These are phyloP conservation scores for Deroplatys truncata DNA, from an alignment of 2,888 invertebrate species.

Conservation along the genomic window DNA sequence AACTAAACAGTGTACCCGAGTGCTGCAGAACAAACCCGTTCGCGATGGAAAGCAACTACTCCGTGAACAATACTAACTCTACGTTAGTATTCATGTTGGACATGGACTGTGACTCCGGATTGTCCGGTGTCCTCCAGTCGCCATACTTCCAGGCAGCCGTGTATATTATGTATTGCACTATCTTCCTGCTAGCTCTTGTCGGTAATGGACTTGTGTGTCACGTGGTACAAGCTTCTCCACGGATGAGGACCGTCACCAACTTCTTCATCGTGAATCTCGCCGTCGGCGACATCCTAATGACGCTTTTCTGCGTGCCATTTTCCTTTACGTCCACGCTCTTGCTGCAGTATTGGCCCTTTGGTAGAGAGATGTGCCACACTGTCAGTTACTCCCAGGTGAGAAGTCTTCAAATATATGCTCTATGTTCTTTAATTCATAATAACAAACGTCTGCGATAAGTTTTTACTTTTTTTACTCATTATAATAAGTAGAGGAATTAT, in stretches of 20 bases:
- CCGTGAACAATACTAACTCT: not conserved
- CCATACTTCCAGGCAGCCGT: conserved; percentile 58
- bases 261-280: conserved; percentile 88
- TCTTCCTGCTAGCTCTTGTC: conserved; percentile 65
- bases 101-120: not conserved
- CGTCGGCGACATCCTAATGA: conserved; percentile 85
- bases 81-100: not conserved
- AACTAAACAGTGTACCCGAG: not conserved
- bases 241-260: conserved; percentile 90
- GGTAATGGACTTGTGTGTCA: conserved; percentile 73
- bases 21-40: not conserved
- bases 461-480: too few relatives aligned
- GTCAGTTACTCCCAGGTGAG: conserved; percentile 72
- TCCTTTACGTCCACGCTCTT: conserved; percentile 77
- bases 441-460: too few relatives aligned
- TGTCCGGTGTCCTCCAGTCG: not conserved
- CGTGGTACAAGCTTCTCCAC: conserved; percentile 74
- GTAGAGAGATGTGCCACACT: conserved; percentile 71
- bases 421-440: too few relatives aligned
- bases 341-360: conserved; percentile 86
- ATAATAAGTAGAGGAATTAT: too few relatives aligned
- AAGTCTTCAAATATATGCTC: too few relatives aligned
- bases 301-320: conserved; percentile 86
- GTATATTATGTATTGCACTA: conserved; percentile 65
- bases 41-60: not conserved